Conservation (phyloP, 1,140 invertebrate genomes). For the Heliothis virescens region DNA sequence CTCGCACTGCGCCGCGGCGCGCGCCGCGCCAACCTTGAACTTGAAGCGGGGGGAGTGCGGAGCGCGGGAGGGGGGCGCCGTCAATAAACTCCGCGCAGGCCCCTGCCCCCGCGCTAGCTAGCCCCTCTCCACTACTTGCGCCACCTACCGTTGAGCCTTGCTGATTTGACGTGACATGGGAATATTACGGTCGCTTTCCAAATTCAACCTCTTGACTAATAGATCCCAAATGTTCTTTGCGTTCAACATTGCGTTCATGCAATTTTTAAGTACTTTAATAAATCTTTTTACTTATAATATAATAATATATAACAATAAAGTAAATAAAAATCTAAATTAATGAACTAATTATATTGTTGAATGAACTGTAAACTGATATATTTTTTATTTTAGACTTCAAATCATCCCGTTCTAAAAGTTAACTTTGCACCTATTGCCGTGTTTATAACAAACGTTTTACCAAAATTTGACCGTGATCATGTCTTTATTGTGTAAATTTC, state of each 20-base stretch:
- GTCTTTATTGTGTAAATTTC: no score
- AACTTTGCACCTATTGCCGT: no score
- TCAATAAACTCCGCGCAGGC: constrained; percentile 85
- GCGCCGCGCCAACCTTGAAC: constrained; percentile 90
- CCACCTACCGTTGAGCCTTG: constrained; percentile 57
- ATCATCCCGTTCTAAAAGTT: no score
- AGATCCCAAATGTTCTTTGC: constrained; percentile 17
- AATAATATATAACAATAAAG: no score
- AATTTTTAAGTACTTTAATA: background rate
- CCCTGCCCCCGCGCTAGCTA: constrained; percentile 72
- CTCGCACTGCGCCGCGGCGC: constrained; percentile 87
- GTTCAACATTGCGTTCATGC: background rate
- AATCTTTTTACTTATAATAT: no score
- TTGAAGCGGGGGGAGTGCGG: constrained; percentile 87
- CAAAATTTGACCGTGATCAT: no score
- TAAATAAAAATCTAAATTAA: no score
- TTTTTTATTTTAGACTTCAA: no score
- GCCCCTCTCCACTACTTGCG: constrained; percentile 42
- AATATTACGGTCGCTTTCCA: constrained; percentile 53
- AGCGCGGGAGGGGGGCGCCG: constrained; percentile 69
- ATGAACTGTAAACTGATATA: no score
- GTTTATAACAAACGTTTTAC: no score
- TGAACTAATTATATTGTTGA: no score
- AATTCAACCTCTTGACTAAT: constrained; percentile 40
- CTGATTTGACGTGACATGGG: constrained; percentile 57